A percentile compares a stretch with the other conserved stretches of the same genome.
These are phyloP conservation scores for Haemorhous mexicanus DNA, from an alignment of 2,113 vertebrate genomes.

Conservation along the genomic window DNA sequence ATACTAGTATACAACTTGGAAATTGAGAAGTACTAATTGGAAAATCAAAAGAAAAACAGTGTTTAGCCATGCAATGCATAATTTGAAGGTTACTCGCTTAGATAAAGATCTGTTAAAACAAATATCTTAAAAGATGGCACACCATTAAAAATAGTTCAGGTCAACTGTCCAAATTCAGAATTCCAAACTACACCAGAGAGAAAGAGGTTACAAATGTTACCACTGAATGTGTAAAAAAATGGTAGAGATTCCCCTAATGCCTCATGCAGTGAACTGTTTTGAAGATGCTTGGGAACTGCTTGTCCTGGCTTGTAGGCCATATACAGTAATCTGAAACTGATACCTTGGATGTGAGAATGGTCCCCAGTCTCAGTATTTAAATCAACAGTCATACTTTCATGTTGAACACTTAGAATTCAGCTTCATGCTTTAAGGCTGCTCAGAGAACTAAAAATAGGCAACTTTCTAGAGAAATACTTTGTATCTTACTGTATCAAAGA, in stretches of 20 bases:
- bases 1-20: not conserved
- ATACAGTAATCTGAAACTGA: not conserved
- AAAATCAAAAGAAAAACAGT: not conserved
- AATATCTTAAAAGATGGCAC: not conserved
- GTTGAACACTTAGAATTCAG: not conserved
- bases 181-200: not conserved
- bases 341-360: not conserved
- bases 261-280: not conserved
- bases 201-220: not conserved
- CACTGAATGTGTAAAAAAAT: not conserved
- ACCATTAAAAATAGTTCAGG: not conserved
- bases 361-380: not conserved
- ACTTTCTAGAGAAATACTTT: not conserved
- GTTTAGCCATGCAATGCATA: not conserved
- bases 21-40: not conserved
- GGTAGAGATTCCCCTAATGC: not conserved
- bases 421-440: not conserved
- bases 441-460: not conserved
- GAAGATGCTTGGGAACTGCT: not conserved
- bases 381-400: not conserved
- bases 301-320: not conserved
- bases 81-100: not conserved
- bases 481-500: not conserved
- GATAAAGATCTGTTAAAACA: not conserved
- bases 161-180: not conserved